Percentiles rank a stretch among this genome's conserved stretches.
Evolutionary conservation across 2,797 vertebrate species (phyloP).

Genomic region (Pseudomugil tenellus): DNA sequence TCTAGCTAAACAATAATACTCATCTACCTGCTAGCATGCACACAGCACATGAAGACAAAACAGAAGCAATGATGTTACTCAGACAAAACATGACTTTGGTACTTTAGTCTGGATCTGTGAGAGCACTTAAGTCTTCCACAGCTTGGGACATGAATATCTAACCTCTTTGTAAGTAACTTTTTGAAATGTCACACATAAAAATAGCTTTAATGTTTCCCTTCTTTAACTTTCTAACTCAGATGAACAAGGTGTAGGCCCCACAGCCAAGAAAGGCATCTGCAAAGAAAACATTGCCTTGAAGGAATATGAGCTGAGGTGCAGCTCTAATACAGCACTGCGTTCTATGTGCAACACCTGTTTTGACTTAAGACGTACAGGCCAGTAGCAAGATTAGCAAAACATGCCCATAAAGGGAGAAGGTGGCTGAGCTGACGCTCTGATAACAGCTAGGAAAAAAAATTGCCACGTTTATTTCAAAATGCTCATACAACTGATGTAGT

Average conservation of each 20-base stretch:
- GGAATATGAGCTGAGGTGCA: slow-evolving; percentile 57
- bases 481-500: slow-evolving; percentile 73
- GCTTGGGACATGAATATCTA: slow-evolving; percentile 47
- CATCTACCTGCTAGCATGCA: slow-evolving; percentile 50
- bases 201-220: slow-evolving; percentile 52
- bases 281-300: slow-evolving; percentile 74
- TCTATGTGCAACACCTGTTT: slow-evolving; percentile 79
- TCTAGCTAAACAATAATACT: slow-evolving; percentile 61
- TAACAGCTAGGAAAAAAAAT: slow-evolving; percentile 59
- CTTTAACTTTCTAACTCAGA: slow-evolving; percentile 54
- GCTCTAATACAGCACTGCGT: slow-evolving; percentile 67
- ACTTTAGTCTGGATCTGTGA: slow-evolving; percentile 33
- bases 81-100: slow-evolving; percentile 43
- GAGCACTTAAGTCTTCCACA: slow-evolving; percentile 31
- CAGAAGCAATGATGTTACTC: slow-evolving; percentile 51
- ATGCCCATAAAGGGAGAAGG: slow-evolving; percentile 85
- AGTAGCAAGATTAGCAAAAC: slow-evolving; percentile 83
- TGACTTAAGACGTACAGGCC: slow-evolving; percentile 77
- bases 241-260: slow-evolving; percentile 52
- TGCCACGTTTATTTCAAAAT: slow-evolving; percentile 67
- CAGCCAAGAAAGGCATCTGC: slow-evolving; percentile 72
- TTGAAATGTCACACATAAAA: slow-evolving; percentile 54
- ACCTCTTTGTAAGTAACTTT: slow-evolving; percentile 31
- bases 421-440: slow-evolving; percentile 70
- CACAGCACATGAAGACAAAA: slow-evolving; percentile 37